Base-by-base conservation (phyloP, 2,797 vertebrate species). In the Sebastiscus tertius region DNA sequence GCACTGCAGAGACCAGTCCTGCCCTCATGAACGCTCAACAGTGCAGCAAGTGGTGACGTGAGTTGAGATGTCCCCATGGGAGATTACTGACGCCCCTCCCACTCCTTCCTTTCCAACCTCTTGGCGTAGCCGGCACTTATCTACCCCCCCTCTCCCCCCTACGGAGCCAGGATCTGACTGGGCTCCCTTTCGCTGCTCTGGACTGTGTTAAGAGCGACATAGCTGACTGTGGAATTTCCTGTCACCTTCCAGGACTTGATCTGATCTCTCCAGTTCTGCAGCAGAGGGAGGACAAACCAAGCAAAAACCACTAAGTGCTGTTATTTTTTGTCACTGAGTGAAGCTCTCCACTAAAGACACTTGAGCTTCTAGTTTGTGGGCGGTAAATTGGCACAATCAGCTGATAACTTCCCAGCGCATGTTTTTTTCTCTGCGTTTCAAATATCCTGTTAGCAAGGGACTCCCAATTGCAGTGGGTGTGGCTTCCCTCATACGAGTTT, bases 31-130 rank as follows among this genome's bases (percentile, higher is more conserved):
- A 93, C 96, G 88, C 79, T 94, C 96, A 0, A 95, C 92, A 13
- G 96, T 97, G 31, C 98, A 98, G 94, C 97, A 98, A 86, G 97
- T 97, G 71, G 95, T 95, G 93, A 97, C 97, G 90, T 96, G 95
- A 93, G 82, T 20, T 52, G 18, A 46, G 42, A 46, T 46, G 77
- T 18, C 59, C 20, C 61, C 36, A 26, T 11, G 66, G 63, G 92
- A 85, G 82, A 80, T 58, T 64, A 64, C 39, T 10, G 3, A 29
- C 9, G 1, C 56, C 72, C 26, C 68, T 16, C 56, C 74, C 24
- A n/a, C 36, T 29, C 65, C 65, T 56, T 56, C 42, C 18, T 26
- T 56, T 49, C 71, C 79, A 81, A 72, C 52, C 56, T 84, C 78
- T 70, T 60, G 42, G 79, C 85, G 72, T 72, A 66, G 71, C 72